These are phyloP conservation scores for Erpornis zantholeuca DNA, from an alignment of 2,113 vertebrate genomes.

Conservation along the genomic window DNA sequence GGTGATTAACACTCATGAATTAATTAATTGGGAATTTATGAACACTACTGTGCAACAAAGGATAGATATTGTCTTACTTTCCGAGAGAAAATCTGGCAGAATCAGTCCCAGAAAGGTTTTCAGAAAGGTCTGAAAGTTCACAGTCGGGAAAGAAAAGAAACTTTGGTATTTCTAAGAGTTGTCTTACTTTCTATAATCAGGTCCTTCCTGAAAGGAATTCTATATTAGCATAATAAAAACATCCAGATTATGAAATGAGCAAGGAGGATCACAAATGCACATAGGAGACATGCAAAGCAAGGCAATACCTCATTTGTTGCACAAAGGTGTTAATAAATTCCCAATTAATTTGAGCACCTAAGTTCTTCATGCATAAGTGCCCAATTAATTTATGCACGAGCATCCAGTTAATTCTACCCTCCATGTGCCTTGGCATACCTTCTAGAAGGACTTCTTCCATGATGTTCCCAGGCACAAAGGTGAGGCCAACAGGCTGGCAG, in stretches of 20 bases:
- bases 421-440: neutral
- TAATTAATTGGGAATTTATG: neutral
- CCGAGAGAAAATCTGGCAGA: neutral
- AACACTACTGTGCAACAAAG: neutral
- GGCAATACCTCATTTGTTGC: neutral
- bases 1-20: neutral
- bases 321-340: neutral
- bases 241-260: neutral
- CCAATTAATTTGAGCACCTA: neutral
- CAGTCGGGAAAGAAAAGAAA: neutral
- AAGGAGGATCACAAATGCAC: neutral
- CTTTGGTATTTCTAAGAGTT: neutral
- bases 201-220: neutral
- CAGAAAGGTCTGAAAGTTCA: neutral
- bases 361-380: neutral
- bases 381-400: neutral
- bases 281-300: neutral
- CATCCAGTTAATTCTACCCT: neutral
- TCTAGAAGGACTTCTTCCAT: neutral
- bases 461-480: neutral
- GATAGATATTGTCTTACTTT: neutral
- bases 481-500: neutral
- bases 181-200: neutral
- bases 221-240: neutral
- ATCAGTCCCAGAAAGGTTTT: neutral